A percentile compares a stretch with the other conserved stretches of the same genome.
phyloP scores from a whole-genome alignment of 1,140 invertebrate genomes.

The Coenobita brevimanus region DNA sequence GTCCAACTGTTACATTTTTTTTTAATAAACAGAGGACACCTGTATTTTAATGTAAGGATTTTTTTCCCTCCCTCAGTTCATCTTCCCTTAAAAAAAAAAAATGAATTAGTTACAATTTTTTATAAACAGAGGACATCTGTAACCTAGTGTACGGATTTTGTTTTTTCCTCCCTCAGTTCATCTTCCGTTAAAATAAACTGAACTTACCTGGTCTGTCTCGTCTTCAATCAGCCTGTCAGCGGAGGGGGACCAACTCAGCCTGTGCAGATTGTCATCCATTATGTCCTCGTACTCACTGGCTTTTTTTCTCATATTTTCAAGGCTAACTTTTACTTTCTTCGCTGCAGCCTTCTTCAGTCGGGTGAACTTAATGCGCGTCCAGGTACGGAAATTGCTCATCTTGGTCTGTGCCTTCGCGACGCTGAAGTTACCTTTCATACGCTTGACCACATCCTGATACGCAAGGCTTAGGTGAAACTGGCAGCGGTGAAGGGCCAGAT shows the following conservation, averaged over 20 bases:
- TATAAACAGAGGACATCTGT: no score
- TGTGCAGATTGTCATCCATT: constrained; percentile 35
- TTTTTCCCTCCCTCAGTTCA: no score
- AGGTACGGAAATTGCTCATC: constrained; percentile 10
- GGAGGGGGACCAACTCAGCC: constrained; percentile 19
- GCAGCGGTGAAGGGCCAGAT: constrained; percentile 38
- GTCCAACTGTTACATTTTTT: no score
- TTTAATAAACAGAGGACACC: no score
- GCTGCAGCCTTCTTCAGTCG: constrained; percentile 36
- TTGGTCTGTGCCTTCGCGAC: constrained; percentile 5
- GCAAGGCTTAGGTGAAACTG: constrained; percentile 36
- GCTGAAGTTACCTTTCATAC: background rate
- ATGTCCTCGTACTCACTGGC: constrained; percentile 48
- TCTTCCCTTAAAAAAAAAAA: no score
- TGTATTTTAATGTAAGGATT: no score
- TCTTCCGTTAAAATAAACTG: no score
- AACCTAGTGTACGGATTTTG: no score
- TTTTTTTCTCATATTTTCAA: constrained; percentile 33
- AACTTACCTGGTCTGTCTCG: no score
- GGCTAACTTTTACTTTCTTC: constrained; percentile 28
- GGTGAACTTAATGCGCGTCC: constrained; percentile 42
- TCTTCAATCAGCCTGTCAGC: no score
- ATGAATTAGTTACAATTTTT: no score
- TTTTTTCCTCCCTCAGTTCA: no score
- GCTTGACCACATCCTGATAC: background rate